phyloP scores from a whole-genome alignment of 1,140 invertebrate species.

The Agraylea sexmaculata region DNA sequence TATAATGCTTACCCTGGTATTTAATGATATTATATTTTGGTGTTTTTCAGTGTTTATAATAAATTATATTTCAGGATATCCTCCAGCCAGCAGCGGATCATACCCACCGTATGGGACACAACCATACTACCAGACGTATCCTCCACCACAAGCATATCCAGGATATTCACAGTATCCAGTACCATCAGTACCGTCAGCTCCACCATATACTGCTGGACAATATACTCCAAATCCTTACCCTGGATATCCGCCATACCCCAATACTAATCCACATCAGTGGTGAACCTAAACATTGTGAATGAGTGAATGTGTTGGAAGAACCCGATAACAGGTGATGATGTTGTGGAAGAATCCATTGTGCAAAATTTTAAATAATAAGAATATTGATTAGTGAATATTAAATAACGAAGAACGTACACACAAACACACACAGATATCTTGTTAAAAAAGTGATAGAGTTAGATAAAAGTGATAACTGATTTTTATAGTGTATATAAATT shows the following conservation, averaged over 20 bases:
- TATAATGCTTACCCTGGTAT: slow-evolving; percentile 20
- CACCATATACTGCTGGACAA: slow-evolving; percentile 28
- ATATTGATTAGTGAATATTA: too few relatives aligned
- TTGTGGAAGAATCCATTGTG: too few relatives aligned
- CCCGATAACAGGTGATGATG: too few relatives aligned
- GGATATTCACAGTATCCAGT: slow-evolving; percentile 31
- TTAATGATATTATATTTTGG: not conserved
- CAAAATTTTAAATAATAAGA: too few relatives aligned
- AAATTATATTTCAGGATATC: slow-evolving; percentile 28
- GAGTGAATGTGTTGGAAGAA: too few relatives aligned
- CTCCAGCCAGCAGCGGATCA: slow-evolving; percentile 28
- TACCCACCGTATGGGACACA: slow-evolving; percentile 36
- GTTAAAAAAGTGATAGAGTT: too few relatives aligned
- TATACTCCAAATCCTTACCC: slow-evolving; percentile 37
- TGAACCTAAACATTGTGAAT: slow-evolving; percentile 19
- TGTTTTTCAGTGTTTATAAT: not conserved
- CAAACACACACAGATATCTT: too few relatives aligned
- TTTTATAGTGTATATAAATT: too few relatives aligned
- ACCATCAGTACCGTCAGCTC: slow-evolving; percentile 26
- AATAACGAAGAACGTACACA: too few relatives aligned
- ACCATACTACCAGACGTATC: slow-evolving; percentile 41
- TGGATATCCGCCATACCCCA: slow-evolving; percentile 36
- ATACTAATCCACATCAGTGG: slow-evolving; percentile 31
- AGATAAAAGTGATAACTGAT: too few relatives aligned
- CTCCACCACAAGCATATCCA: slow-evolving; percentile 29